Base-by-base conservation (phyloP, 1,140 invertebrate genomes). In the Caenorhabditis briggsae region DNA sequence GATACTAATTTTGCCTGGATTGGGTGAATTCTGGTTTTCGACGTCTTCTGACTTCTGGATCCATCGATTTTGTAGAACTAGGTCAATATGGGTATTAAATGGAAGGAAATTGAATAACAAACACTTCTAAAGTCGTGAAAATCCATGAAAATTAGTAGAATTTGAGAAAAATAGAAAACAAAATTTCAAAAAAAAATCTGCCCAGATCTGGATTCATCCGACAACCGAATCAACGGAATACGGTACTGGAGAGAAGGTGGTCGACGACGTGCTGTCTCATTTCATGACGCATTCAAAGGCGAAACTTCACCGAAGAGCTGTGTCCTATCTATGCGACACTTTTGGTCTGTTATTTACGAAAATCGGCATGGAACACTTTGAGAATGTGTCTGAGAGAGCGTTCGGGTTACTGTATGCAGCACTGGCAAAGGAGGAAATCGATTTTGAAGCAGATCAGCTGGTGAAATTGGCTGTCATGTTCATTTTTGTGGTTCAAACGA, bases 301-400 rank as follows among this genome's bases (percentile, higher is more conserved):
- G 58, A 59, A 83, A 65, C 65, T 88, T 2, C 86, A 88, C 53
- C 41, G 86, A 53, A 8, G 87, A 9, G 46, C 85, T 5, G 83
- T 86, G 5, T 74, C 64, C n/a, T 88, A 88, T 53, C 20, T 86
- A 0, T 61, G 23, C 12, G 65, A 87, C 43, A 74, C 74, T 43
- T 53, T 64, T 33, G 87, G 85, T 1, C 5, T 88, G 8, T 53
- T 88, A n/a, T 23, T 83, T 16, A 82, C 85, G 2, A 88, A 88
- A 55, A 88, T 88, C 53, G 87, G 87, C 50, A 88, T 88, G 87
- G 87, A 88, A 25, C 43, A 78, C 20, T 86, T 85, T 61, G 61
- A 70, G 7, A 84, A 59, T 70, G 82, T 87, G 8, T 87, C 84
- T 2, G 87, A 88, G 43, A 20, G 78, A 70, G 83, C 83, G 7